Conservation (phyloP, 2,113 vertebrate species). For the Hippopotamus amphibius region DNA sequence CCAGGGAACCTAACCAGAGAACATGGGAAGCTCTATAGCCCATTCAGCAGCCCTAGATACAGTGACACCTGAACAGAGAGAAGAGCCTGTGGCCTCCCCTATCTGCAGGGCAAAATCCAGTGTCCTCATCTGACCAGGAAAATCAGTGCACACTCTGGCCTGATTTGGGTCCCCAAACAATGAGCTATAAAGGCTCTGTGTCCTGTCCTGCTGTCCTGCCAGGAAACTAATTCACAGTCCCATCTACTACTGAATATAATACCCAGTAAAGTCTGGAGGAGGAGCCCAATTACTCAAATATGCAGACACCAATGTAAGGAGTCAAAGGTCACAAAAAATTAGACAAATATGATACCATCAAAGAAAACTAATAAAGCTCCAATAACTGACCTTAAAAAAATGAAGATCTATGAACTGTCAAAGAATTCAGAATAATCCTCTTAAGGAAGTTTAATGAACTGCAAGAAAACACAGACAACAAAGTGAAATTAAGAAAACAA, state of each 20-base stretch:
- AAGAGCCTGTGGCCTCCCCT: neutral
- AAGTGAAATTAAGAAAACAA: neutral
- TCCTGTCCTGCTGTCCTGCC: neutral
- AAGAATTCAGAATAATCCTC: neutral
- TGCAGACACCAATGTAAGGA: neutral
- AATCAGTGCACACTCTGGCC: neutral
- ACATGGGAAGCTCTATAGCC: neutral
- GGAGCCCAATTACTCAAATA: neutral
- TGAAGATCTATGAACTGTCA: neutral
- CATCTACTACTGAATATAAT: neutral
- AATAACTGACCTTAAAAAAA: neutral
- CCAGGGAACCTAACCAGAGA: neutral
- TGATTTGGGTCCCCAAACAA: neutral
- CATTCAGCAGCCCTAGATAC: neutral
- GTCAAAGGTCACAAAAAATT: neutral
- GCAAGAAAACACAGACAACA: neutral
- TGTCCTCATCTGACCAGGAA: neutral
- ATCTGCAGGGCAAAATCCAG: neutral
- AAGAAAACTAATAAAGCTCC: neutral
- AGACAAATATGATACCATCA: neutral
- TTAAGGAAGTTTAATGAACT: neutral
- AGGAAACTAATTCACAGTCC: neutral
- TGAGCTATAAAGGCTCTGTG: neutral
- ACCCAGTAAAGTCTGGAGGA: neutral
- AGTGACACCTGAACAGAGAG: neutral